Conservation (phyloP, 1,140 invertebrate genomes). For the Melitaea cinxia region DNA sequence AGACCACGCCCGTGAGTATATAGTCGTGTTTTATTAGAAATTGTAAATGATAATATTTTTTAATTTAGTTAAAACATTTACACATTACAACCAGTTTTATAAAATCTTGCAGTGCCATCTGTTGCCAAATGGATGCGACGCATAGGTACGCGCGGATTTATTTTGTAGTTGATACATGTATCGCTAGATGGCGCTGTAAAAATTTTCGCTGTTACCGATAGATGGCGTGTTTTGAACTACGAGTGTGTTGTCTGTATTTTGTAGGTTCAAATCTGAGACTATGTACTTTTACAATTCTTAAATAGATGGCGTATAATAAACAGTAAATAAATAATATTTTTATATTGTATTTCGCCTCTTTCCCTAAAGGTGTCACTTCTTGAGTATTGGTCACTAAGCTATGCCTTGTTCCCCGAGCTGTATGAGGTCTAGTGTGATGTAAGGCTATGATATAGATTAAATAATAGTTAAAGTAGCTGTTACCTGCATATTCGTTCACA, state of each 20-base stretch:
- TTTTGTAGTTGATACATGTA: constrained; percentile 4
- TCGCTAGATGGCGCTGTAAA: constrained; percentile 32
- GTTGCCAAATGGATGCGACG: background rate
- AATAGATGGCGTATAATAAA: constrained; percentile 29
- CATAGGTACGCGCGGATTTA: background rate
- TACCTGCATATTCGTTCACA: too few relatives aligned
- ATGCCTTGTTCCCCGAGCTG: too few relatives aligned
- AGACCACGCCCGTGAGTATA: constrained; percentile 69
- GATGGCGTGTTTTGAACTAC: constrained; percentile 21
- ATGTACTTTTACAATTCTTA: background rate
- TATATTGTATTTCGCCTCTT: background rate
- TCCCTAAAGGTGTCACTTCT: constrained; percentile 20
- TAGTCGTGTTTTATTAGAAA: constrained; percentile 14
- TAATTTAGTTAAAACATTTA: too few relatives aligned
- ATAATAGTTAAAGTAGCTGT: too few relatives aligned
- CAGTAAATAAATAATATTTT: background rate
- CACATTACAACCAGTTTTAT: constrained; percentile 37
- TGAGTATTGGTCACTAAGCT: too few relatives aligned
- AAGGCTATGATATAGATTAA: too few relatives aligned
- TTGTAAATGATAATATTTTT: too few relatives aligned
- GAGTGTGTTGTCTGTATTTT: constrained; percentile 20
- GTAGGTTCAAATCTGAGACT: background rate
- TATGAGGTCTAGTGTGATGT: too few relatives aligned
- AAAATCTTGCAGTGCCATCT: constrained; percentile 44
- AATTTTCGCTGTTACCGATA: background rate